Base-by-base conservation (phyloP, 2,797 vertebrate species). In the Myripristis murdjan region DNA sequence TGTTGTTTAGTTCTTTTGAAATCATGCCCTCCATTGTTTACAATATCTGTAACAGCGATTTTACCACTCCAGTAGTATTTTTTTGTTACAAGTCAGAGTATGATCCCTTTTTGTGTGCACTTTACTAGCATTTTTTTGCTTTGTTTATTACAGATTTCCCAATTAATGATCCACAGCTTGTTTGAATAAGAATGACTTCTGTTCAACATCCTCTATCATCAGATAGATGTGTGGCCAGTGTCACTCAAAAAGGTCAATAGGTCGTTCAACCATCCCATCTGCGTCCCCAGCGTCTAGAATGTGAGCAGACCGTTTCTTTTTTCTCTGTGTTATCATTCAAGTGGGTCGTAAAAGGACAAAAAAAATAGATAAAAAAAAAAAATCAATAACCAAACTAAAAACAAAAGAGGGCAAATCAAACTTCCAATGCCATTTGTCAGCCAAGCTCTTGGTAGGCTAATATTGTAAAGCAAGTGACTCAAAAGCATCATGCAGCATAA, bases 401-500 rank as follows among this genome's bases (percentile, higher is more conserved):
- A 82, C 65, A 83, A 86, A 84, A 87, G 73, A 91, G 89, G 84
- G 88, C 88, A 94, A 93, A 91, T 91, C 49, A 94, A 92, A 91
- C 87, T 90, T 91, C 85, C 75, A 93, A 92, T 91, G 92, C 89
- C 90, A 93, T 91, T 93, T 91, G 85, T 93, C 83, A 94, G 79
- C 93, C 95, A 90, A 93, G 87, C 92, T 94, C 75, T 86, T 81
- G 59, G 77, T 93, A 93, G 91, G 85, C 91, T 94, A 81, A 82
- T 82, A 92, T 90, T 90, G 83, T 90, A 93, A 89, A 94, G 94
- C 93, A 92, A 94, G 93, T 96, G 91, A 95, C 84, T 92, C 88
- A 92, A 92, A 95, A 95, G 94, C 93, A 92, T 94, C 95, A 96
- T 95, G 95, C 95, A 95, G 94, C 92, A 89, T 93, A 94, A 93